Conservation (phyloP, 1,140 invertebrate species). For the Pentalonia nigronervosa region DNA sequence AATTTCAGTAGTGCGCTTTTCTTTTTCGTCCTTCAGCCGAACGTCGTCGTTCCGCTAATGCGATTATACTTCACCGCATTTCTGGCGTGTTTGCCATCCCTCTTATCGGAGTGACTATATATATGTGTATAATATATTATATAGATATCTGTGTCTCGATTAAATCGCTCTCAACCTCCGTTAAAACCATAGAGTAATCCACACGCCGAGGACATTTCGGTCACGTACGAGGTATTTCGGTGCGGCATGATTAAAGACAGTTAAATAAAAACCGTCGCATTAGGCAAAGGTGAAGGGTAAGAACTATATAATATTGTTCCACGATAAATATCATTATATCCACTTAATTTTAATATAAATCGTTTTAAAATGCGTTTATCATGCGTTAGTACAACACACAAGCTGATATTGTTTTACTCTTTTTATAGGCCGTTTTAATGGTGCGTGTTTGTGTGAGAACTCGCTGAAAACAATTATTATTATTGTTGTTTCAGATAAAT, state of each 20-base stretch:
- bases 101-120: background rate
- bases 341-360: background rate
- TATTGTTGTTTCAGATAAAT: background rate
- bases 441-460: background rate
- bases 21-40: background rate
- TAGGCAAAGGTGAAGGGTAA: background rate
- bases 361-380: background rate
- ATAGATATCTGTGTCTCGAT: background rate
- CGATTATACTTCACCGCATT: background rate
- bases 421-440: background rate
- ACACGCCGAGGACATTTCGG: background rate
- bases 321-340: background rate
- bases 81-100: background rate
- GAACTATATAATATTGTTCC: background rate
- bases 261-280: background rate
- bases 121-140: background rate
- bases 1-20: background rate
- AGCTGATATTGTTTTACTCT: background rate
- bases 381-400: background rate
- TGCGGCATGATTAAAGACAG: background rate
- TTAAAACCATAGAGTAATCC: background rate
- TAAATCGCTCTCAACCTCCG: constrained; percentile 5
- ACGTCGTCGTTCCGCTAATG: background rate
- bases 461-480: background rate
- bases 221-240: constrained; percentile 28